These are phyloP conservation scores for Porphyrio hochstetteri DNA, from an alignment of 2,113 vertebrate species.

Conservation along the genomic window DNA sequence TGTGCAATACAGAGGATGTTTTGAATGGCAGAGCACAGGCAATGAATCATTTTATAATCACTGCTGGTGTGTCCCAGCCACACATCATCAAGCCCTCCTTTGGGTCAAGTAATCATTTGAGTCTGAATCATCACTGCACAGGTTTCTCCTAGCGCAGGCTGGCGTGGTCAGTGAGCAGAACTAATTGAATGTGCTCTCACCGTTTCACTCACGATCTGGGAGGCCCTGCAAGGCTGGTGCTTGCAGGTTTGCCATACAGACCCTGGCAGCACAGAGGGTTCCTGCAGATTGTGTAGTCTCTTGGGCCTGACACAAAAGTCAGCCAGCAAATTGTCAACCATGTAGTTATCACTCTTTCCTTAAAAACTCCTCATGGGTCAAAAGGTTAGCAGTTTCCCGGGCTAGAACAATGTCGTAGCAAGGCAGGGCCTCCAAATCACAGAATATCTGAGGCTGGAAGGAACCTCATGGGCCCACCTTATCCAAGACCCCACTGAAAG, in stretches of 20 bases:
- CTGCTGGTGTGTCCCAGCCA: constrained; percentile 33
- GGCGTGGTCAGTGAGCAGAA: not conserved
- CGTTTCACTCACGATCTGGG: fast-evolving
- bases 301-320: not conserved
- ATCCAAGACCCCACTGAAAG: not conserved
- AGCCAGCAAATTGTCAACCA: not conserved
- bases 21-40: constrained; percentile 45
- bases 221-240: not conserved
- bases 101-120: constrained; percentile 22
- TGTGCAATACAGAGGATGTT: constrained; percentile 46
- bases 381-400: not conserved
- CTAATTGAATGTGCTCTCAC: not conserved
- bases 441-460: not conserved
- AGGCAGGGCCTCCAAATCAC: not conserved
- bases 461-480: not conserved
- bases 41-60: constrained; percentile 48
- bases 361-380: not conserved
- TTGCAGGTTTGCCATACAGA: not conserved
- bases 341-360: not conserved
- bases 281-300: not conserved
- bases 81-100: constrained; percentile 24
- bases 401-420: not conserved
- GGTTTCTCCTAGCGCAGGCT: not conserved
- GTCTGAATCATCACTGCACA: not conserved
- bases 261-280: not conserved